phyloP scores from a whole-genome alignment of 1,140 invertebrate species.

The Drosophila funebris region DNA sequence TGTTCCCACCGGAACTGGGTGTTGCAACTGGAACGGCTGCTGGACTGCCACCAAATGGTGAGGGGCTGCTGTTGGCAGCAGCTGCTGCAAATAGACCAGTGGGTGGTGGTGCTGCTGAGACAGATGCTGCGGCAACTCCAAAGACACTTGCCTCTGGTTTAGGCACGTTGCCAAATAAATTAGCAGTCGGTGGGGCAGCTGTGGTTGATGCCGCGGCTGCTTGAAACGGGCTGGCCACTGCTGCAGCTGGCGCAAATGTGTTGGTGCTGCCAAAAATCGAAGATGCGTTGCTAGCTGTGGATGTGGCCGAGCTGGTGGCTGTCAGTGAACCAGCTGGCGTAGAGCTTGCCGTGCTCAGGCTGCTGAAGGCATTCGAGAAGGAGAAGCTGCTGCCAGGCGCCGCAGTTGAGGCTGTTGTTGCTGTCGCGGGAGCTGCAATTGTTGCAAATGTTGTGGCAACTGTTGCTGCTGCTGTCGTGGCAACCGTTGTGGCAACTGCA shows the following conservation, averaged over 20 bases:
- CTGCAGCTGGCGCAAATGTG: constrained; percentile 20
- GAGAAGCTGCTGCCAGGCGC: constrained; percentile 56
- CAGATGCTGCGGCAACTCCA: constrained; percentile 31
- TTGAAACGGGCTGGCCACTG: constrained; percentile 37
- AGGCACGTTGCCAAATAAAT: constrained; percentile 66
- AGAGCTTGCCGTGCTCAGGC: constrained; percentile 16
- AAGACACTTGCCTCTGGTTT: constrained; percentile 74
- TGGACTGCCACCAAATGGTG: constrained; percentile 54
- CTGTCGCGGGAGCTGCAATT: not conserved
- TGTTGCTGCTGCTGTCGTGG: constrained; percentile 1
- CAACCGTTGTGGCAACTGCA: constrained; percentile 1
- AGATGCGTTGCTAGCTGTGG: constrained; percentile 24
- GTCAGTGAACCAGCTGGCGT: not conserved
- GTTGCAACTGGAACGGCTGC: constrained; percentile 4
- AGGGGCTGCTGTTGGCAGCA: constrained; percentile 29
- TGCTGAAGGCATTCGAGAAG: constrained; percentile 67
- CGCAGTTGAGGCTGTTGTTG: not conserved
- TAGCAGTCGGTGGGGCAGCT: constrained; percentile 24
- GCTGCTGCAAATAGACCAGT: constrained; percentile 66
- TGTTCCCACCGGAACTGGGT: constrained; percentile 48
- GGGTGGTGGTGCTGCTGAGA: constrained; percentile 37
- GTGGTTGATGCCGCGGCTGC: constrained; percentile 2
- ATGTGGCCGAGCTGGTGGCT: not conserved
- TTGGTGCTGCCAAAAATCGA: constrained; percentile 56
- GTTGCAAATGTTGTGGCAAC: not conserved